A percentile compares a stretch with the other conserved stretches of the same genome.
Conservation (phyloP, 2,797 vertebrate species). For the Dallia pectoralis region DNA sequence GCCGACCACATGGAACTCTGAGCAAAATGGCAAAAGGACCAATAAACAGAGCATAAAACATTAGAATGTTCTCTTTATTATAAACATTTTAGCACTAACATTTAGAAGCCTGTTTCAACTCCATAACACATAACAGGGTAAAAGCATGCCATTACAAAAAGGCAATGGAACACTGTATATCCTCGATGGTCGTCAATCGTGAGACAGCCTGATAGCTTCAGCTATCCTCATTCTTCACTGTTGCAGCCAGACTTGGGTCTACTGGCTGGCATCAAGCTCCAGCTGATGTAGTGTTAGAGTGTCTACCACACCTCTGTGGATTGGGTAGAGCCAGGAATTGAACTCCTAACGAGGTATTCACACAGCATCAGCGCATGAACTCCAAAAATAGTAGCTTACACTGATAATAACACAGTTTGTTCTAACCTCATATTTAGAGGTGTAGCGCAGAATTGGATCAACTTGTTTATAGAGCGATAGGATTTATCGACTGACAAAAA, state of each 20-base stretch:
- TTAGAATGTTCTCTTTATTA: constrained; percentile 31
- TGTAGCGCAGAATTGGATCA: constrained; percentile 14
- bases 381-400: constrained; percentile 76
- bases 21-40: constrained; percentile 38
- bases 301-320: constrained; percentile 33
- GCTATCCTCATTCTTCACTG: constrained; percentile 50
- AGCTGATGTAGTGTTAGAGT: constrained; percentile 49
- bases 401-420: constrained; percentile 55
- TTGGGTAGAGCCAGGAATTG: constrained; percentile 1
- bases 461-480: background rate
- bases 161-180: background rate
- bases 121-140: constrained; percentile 28
- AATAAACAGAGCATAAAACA: constrained; percentile 18
- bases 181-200: background rate
- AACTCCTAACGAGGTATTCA: constrained; percentile 69
- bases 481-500: background rate
- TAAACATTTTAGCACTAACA: constrained; percentile 30
- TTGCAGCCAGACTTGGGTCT: constrained; percentile 21
- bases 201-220: constrained; percentile 19
- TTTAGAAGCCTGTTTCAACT: constrained; percentile 28
- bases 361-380: constrained; percentile 61
- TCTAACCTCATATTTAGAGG: constrained; percentile 15
- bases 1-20: background rate
- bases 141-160: background rate
- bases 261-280: constrained; percentile 31